Percentiles rank a stretch among this genome's conserved stretches.
phyloP scores from a whole-genome alignment of 2,113 vertebrate genomes.

The Sigmodon hispidus region DNA sequence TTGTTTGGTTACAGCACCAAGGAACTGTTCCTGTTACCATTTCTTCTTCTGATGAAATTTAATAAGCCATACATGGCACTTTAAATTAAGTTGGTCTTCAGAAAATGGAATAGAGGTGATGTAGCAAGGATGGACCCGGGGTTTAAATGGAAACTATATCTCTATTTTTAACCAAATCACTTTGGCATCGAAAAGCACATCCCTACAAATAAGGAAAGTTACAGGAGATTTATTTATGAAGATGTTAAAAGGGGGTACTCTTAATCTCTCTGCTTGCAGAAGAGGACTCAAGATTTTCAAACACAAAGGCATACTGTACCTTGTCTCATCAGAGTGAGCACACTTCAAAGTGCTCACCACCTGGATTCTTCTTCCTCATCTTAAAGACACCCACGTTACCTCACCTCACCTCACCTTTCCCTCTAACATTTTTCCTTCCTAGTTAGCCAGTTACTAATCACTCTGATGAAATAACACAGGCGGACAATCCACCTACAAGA shows the following conservation, averaged over 20 bases:
- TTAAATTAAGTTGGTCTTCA: slow-evolving; percentile 81
- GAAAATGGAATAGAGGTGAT: background rate
- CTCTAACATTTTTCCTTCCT: background rate
- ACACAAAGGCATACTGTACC: background rate
- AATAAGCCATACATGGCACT: slow-evolving; percentile 70
- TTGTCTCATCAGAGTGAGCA: background rate
- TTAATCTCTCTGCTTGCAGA: background rate
- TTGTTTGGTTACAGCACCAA: slow-evolving; percentile 20
- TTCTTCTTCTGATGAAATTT: slow-evolving; percentile 68
- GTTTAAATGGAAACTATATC: background rate
- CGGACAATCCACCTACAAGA: background rate
- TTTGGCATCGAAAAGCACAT: background rate
- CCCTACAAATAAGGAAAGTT: background rate
- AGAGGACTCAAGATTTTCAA: background rate
- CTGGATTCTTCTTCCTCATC: background rate
- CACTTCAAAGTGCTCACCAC: background rate
- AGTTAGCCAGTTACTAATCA: background rate
- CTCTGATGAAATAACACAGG: background rate
- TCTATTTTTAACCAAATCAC: slow-evolving; percentile 53
- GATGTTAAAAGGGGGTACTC: background rate
- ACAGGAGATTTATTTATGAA: background rate
- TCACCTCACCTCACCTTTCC: background rate
- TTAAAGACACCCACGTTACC: background rate
- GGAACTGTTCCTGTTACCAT: slow-evolving; percentile 61
- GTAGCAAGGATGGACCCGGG: background rate